These are phyloP conservation scores for Hypselothyrea guttata DNA, from an alignment of 2,888 invertebrate genomes.

Conservation along the genomic window DNA sequence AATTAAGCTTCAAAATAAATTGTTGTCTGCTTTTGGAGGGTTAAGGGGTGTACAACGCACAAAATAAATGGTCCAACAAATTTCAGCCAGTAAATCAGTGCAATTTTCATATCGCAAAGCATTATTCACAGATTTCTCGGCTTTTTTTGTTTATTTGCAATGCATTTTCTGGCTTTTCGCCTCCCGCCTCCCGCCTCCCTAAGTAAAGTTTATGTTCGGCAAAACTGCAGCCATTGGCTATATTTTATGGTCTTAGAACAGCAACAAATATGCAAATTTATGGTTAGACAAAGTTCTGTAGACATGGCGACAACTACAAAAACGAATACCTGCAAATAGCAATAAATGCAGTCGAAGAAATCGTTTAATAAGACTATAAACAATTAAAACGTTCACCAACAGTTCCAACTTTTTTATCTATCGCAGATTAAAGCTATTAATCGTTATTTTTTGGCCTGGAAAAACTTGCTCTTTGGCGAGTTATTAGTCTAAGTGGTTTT, in stretches of 20 bases:
- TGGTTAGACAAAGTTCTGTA: conserved; percentile 61
- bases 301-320: conserved; percentile 42
- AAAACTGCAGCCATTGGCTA: conserved; percentile 40
- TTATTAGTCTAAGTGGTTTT: conserved; percentile 62
- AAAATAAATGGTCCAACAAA: conserved; percentile 58
- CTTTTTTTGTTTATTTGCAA: conserved; percentile 66
- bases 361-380: too few relatives aligned
- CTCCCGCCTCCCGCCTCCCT: background rate
- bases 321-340: conserved; percentile 8
- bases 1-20: conserved; percentile 1
- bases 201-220: conserved; percentile 47
- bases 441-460: conserved; percentile 2
- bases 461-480: conserved; percentile 28
- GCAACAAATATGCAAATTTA: conserved; percentile 63
- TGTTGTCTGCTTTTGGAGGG: conserved; percentile 5
- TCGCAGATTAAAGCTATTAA: conserved; percentile 17
- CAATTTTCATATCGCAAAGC: conserved; percentile 66
- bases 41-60: conserved; percentile 11
- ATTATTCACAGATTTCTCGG: conserved; percentile 61
- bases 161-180: conserved; percentile 34
- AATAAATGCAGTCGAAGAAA: too few relatives aligned
- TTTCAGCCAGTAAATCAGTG: conserved; percentile 65
- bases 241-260: conserved; percentile 51
- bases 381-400: too few relatives aligned
- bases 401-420: background rate